Evolutionary conservation across 2,888 invertebrate species (phyloP), one percentile per base, ranked within the genome.

Genomic region (Papilio gigon): DNA sequence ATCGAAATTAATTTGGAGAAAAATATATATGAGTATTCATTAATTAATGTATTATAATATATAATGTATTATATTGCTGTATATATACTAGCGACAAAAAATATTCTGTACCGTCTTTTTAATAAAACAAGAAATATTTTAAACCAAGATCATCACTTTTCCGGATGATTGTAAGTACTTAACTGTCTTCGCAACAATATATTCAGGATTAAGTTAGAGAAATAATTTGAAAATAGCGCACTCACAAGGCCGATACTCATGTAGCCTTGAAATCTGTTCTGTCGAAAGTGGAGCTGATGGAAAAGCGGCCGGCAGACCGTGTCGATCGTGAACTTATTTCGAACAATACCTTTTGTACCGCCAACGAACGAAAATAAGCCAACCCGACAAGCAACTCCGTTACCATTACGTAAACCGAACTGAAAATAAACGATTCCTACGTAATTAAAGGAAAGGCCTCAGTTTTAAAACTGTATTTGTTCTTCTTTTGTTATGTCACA

Each of bases 291-390:
- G 78, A 79, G 84, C 42, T 86, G 86, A 83, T 88, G 87, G 89
- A 90, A 90, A 90, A 89, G 84, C 78, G 79, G 47, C 72, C 83
- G 77, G 35, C 73, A 77, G 84, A 87, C 82, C 90, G 86, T 79
- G 81, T 76, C 90, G 91, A 80, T 90, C 91, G 85, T 89, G 90
- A 90, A 90, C 90, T 90, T 89, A 87, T 80, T 80, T 75, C 73
- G 76, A 76, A 76, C 74, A 73, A 72, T 56, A 59, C 71, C 70
- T 72, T 53, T 72, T 71, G 72, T 71, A 70, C 71, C 64, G 63
- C 61, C 67, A 71, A 67, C 63, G 40, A 61, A 67, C 40, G 59
- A 61, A 50, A 50, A 50, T 50, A 50, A 50, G 50, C 50, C 42
- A 69, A 70, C 42, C 25, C 30, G 27, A 27, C 44, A 66, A 66